Evolutionary conservation across 1,140 invertebrate species (phyloP), one percentile per base, ranked within the genome.

Genomic region (Copidosoma floridanum): DNA sequence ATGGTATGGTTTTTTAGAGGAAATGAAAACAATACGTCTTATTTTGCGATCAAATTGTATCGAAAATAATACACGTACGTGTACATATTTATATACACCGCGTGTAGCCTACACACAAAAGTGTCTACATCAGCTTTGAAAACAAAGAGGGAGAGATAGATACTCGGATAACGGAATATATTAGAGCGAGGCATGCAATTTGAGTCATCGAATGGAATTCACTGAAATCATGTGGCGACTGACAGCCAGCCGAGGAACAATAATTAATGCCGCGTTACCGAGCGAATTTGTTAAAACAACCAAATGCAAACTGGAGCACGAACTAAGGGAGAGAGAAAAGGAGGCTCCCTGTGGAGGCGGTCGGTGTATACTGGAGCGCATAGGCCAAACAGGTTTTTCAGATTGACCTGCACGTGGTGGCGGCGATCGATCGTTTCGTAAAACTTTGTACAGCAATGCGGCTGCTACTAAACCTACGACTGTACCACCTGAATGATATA

Each of bases 271-370:
- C 16, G 48, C 6, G 32, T 37, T 41, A 58, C 46, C 41, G 35
- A 58, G 55, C 43, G 35, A 57, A 32, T 51, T 32, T 2, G 47
- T 38, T 43, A 51, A 43, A n/a, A n/a, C n/a, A 51, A 3, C 35
- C 46, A n/a, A 50, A 26, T 11, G 44, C 27, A 37, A 58, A 58
- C 32, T 51, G 35, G 56, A 43, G 46, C 56, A 29, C 12, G 18
- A 21, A 11, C 21, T n/a, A 57, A 65, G 29, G 43, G 55, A 59
- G 62, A 64, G 32, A 65, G 68, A 55, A 58, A 68, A 65, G 56
- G 65, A 71, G 70, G 69, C 67, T 69, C 69, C 70, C 66, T 59
- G 65, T 66, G 69, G 65, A 72, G 70, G 71, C 69, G 70, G 71
- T 67, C 71, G 72, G 69, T 73, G 66, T 70, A 69, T 72, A n/a